Base-by-base conservation (phyloP, 2,113 vertebrate genomes). In the Sturnus vulgaris region DNA sequence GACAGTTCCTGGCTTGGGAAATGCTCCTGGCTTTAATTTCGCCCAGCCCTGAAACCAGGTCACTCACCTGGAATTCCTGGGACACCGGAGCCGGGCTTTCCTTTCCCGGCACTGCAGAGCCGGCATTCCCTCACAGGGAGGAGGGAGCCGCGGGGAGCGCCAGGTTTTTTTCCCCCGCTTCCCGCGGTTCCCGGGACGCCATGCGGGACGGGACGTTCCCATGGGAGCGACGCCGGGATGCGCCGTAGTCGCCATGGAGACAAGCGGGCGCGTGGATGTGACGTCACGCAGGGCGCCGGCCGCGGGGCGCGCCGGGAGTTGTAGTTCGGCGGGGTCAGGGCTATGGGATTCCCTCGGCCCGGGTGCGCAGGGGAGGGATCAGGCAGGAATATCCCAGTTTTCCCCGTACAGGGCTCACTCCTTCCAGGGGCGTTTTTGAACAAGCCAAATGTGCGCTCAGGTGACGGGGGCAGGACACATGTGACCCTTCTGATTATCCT, bases 191-290 rank as follows among this genome's bases (percentile, higher is more conserved):
- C 47, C 49, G 63, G 35, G 30, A 30, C 56, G 28, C 56, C 56
- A 19, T 7, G 63, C 21, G n/a, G 23, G 55, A 15, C 21, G n/a
- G 23, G 55, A 15, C 40, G 17, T 37, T 69, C 56, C 79, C 64
- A 27, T 40, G 56, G 87, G 40, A 83, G 35, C 70, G 10, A 21
- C 42, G n/a, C 66, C 24, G n/a, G 22, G 70, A 82, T n/a, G 92
- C 40, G n/a, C 8, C 57, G 1, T 10, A 0, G 79, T 93, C 47
- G 30, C 87, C 79, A 66, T 52, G 79, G 93, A 79, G 50, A 86
- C 9, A 9, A 11, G 2, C 4, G 9, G 56, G 6, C 27, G 53
- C 50, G 1, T 17, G 0, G 2, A 0, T 0, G 2, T 20, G 40
- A 0, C 14, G 52, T 1, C 23, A 7, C 1, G 2, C 4, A 0